phyloP scores from a whole-genome alignment of 1,140 invertebrate genomes.

The Asobara japonica region DNA sequence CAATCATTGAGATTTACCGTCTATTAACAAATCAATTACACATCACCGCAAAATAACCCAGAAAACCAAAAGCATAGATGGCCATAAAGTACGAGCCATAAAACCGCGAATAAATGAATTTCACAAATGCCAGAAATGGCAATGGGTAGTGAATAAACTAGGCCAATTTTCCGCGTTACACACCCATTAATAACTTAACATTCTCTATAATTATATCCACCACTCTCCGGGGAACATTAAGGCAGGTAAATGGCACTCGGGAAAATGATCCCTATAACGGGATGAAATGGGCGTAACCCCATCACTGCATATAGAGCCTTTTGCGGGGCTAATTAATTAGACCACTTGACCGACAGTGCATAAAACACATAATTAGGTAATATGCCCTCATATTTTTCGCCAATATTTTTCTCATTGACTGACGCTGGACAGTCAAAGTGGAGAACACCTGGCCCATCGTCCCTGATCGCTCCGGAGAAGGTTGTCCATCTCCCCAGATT shows the following conservation, averaged over 20 bases:
- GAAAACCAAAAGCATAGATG: neutral
- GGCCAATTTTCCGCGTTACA: neutral
- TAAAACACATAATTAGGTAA: neutral
- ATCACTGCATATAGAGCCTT: neutral
- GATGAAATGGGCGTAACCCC: neutral
- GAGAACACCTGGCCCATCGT: too few relatives aligned
- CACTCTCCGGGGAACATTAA: conserved; percentile 13
- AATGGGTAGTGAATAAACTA: conserved; percentile 3
- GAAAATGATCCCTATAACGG: conserved; percentile 25
- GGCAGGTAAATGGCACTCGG: conserved; percentile 8
- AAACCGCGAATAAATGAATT: neutral
- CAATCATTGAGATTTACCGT: too few relatives aligned
- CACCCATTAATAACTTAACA: conserved; percentile 25
- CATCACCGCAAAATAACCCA: neutral
- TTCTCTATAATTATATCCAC: conserved; percentile 6
- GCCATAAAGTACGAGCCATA: neutral
- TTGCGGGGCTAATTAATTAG: neutral
- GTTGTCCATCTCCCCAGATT: too few relatives aligned
- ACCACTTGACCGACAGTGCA: neutral
- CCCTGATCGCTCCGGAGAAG: too few relatives aligned
- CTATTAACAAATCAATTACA: neutral
- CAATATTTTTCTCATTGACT: too few relatives aligned
- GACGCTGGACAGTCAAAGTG: too few relatives aligned
- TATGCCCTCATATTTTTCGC: neutral
- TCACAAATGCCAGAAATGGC: neutral